Conservation (phyloP, 2,797 vertebrate species). For the Pelobates cultripes region DNA sequence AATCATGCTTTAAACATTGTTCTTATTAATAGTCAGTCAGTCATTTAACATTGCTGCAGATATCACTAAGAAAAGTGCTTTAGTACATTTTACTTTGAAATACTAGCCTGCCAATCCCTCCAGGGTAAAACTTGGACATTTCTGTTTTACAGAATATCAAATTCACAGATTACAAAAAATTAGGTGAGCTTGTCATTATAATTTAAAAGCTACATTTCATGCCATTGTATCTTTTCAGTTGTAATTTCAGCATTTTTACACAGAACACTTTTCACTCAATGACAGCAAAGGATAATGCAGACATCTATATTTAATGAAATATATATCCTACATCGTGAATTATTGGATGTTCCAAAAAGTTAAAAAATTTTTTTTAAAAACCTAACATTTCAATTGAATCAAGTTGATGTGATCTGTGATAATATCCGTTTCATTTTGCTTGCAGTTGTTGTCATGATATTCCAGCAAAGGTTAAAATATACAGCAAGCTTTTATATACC, state of each 20-base stretch:
- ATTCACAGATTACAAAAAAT: background rate
- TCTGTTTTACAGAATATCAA: background rate
- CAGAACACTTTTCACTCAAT: background rate
- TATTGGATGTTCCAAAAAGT: background rate
- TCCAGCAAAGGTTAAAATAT: constrained; percentile 55
- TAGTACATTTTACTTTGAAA: background rate
- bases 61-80: background rate
- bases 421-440: constrained; percentile 41
- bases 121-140: background rate
- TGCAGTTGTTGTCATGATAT: constrained; percentile 49
- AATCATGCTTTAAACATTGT: background rate
- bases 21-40: too few species aligned
- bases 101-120: background rate
- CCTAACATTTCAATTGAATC: background rate
- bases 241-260: background rate
- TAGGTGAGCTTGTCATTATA: constrained; percentile 2
- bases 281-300: constrained; percentile 10
- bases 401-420: constrained; percentile 27
- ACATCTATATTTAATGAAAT: constrained; percentile 2
- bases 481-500: constrained; percentile 54
- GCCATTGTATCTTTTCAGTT: background rate
- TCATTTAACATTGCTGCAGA: background rate
- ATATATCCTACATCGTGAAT: background rate
- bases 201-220: background rate
- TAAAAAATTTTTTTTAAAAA: background rate